These are phyloP conservation scores for Dryomyza anilis DNA, from an alignment of 2,888 invertebrate species.

Conservation along the genomic window DNA sequence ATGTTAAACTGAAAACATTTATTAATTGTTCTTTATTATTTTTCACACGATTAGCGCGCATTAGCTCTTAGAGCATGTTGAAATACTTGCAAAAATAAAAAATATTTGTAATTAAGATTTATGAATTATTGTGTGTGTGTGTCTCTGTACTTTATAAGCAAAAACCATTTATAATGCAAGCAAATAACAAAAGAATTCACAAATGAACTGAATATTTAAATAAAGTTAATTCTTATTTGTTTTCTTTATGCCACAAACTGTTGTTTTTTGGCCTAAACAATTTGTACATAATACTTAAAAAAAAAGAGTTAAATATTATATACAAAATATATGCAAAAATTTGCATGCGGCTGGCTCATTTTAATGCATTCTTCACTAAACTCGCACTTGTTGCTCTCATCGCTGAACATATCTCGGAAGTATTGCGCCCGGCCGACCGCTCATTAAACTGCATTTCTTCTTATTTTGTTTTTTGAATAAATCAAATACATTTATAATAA, in stretches of 20 bases:
- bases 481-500: too few species aligned
- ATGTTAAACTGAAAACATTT: too few species aligned
- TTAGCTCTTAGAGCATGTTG: background rate
- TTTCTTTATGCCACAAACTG: too few species aligned
- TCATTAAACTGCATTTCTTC: background rate
- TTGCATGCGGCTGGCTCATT: background rate
- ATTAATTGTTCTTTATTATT: conserved; percentile 3
- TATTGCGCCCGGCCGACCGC: background rate
- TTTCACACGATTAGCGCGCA: background rate
- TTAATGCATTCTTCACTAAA: background rate
- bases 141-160: background rate
- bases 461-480: background rate
- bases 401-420: conserved; percentile 2
- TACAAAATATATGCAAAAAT: background rate
- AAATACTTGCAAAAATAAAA: background rate
- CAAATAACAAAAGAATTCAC: background rate
- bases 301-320: conserved; percentile 1
- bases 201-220: conserved; percentile 23
- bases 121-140: background rate
- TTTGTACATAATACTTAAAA: conserved; percentile 9
- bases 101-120: conserved; percentile 13
- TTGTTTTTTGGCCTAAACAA: too few species aligned
- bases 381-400: background rate
- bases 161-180: background rate
- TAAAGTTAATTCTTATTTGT: conserved; percentile 19